A percentile compares a stretch with the other conserved stretches of the same genome.
These are phyloP conservation scores for Pangasius macronema DNA, from an alignment of 2,797 vertebrate species.

Conservation along the genomic window DNA sequence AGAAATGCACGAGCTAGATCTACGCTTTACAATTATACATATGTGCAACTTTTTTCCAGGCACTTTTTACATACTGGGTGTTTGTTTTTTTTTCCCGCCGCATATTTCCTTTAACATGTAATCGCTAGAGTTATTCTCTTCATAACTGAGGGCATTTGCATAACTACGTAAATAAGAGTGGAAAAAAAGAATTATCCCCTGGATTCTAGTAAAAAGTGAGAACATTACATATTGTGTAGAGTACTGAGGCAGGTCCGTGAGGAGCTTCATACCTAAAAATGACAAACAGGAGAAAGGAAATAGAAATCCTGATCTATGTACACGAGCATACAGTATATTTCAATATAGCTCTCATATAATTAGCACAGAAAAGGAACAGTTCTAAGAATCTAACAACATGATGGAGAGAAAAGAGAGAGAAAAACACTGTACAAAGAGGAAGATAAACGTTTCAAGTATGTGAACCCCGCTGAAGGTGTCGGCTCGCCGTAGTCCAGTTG, in stretches of 20 bases:
- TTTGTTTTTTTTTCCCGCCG: conserved; percentile 26
- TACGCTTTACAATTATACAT: conserved; percentile 25
- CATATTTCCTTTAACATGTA: conserved; percentile 24
- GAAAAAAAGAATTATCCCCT: background rate
- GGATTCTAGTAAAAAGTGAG: conserved; percentile 8
- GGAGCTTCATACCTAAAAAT: conserved; percentile 1
- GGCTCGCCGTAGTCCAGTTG: background rate
- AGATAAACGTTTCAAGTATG: background rate
- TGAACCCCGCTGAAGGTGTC: conserved; percentile 1
- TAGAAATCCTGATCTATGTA: conserved; percentile 23
- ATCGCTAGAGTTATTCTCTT: conserved; percentile 4
- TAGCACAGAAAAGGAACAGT: background rate
- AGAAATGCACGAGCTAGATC: background rate
- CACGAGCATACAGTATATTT: conserved; percentile 14
- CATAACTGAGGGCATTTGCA: conserved; percentile 4
- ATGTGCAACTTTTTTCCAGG: conserved; percentile 68
- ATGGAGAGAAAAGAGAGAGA: background rate
- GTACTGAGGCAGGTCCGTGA: background rate
- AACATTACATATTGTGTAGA: background rate
- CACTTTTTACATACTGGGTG: conserved; percentile 70
- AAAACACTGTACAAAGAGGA: conserved; percentile 12
- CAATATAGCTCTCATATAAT: conserved; percentile 37
- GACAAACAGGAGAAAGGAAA: background rate
- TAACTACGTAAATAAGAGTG: background rate
- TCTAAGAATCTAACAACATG: background rate